Evolutionary conservation across 2,113 vertebrate species (phyloP).

Genomic region (Benitochromis conjunctus): DNA sequence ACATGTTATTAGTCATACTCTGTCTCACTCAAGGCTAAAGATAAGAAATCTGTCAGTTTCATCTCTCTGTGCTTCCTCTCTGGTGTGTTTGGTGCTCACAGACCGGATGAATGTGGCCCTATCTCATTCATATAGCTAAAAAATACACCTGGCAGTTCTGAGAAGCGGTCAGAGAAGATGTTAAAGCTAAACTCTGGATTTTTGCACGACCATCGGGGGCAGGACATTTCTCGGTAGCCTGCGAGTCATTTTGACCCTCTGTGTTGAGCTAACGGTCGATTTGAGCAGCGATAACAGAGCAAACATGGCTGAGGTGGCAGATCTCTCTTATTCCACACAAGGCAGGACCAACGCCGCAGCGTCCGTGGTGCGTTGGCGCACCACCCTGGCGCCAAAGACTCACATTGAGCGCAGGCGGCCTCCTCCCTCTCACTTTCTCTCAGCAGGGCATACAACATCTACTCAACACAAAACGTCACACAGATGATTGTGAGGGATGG

Average conservation of each 20-base stretch:
- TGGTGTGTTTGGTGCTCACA: background rate
- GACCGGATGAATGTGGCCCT: background rate
- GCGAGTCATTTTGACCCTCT: background rate
- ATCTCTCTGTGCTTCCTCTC: background rate
- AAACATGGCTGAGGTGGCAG: background rate
- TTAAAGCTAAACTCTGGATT: background rate
- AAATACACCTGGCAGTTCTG: background rate
- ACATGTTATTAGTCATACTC: background rate
- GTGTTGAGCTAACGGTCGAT: background rate
- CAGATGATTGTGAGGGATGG: accelerated
- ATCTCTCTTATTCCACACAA: background rate
- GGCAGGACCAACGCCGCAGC: background rate
- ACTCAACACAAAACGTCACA: background rate
- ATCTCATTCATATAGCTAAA: background rate
- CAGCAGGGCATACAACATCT: background rate
- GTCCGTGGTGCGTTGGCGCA: background rate
- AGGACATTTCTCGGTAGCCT: background rate
- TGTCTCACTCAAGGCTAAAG: background rate
- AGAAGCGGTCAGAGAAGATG: background rate
- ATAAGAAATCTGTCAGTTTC: background rate
- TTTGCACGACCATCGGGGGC: background rate
- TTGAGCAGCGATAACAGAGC: background rate
- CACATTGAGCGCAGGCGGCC: background rate
- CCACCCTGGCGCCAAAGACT: background rate
- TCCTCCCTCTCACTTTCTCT: background rate